A percentile compares a stretch with the other conserved stretches of the same genome.
Evolutionary conservation across 2,797 vertebrate species (phyloP).

Genomic region (Sebastes hubbsi): DNA sequence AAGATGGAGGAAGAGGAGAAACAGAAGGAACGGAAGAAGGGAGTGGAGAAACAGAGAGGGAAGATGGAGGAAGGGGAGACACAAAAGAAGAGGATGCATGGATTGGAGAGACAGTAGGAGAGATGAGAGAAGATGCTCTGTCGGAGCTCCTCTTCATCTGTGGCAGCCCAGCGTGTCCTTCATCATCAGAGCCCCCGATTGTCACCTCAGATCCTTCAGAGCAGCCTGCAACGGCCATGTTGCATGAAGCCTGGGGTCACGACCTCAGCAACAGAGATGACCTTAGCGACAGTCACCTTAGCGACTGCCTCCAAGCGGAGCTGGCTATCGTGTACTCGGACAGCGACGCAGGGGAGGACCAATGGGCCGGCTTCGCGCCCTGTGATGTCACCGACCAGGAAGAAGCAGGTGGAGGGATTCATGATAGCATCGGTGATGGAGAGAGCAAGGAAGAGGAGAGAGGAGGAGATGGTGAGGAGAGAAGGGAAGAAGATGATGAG

Average conservation of each 20-base stretch:
- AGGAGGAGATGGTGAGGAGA: background rate
- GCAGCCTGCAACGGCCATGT: background rate
- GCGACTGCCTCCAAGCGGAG: constrained; percentile 74
- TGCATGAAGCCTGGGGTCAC: constrained; percentile 5
- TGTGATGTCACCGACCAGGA: constrained; percentile 37
- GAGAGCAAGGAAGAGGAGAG: constrained; percentile 10
- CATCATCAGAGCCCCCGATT: background rate
- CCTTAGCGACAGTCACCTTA: constrained; percentile 58
- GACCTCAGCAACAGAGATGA: constrained; percentile 44
- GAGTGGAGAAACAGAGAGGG: background rate
- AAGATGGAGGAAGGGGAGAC: background rate
- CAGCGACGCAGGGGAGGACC: constrained; percentile 70
- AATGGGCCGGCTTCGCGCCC: constrained; percentile 13
- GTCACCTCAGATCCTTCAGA: constrained; percentile 1
- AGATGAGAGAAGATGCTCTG: constrained; percentile 3
- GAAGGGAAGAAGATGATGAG: background rate
- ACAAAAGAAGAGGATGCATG: background rate
- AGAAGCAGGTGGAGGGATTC: background rate
- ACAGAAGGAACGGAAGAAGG: background rate
- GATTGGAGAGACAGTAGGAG: background rate
- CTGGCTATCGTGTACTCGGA: constrained; percentile 72
- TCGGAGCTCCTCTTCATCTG: constrained; percentile 32
- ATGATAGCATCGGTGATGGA: background rate
- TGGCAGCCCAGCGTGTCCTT: background rate
- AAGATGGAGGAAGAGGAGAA: background rate